Base-by-base conservation (phyloP, 1,140 invertebrate genomes). In the Hermatobates lingyangjiaoensis region DNA sequence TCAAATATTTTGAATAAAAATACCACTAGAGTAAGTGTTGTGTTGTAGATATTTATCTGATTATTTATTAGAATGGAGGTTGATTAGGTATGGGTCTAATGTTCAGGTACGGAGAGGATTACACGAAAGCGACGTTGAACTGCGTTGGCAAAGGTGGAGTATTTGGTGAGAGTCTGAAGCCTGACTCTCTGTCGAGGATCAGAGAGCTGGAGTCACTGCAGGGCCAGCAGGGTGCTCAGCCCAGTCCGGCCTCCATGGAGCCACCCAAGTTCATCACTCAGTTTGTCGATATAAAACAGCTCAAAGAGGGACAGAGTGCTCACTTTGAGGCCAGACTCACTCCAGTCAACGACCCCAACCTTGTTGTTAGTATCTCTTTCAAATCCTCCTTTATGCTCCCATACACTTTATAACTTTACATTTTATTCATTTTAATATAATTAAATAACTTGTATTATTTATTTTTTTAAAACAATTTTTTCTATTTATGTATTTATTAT, bases 301-400 rank as follows among this genome's bases (percentile, higher is more conserved):
- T 94, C 46, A 80, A 85, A 45, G 92, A 96, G 70, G 89, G 90
- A 21, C 87, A 93, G 66, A 87, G 86, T 60, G 88, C 87, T 58
- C 90, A 95, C 69, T 91, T 96, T 62, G 91, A 95, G 67, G 88
- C 84, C 1, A 72, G 85, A 62, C 70, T 96, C 25, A 87, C 84
- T 21, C 92, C 92, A 12, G 77, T 91, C 1, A 85, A 81, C 51
- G 92, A 95, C 72, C 90, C 92, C 20, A 85, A 92, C 59, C 72
- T 96, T 50, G 82, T 59, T 42, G 69, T 68, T 54, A 55, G 59
- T 57, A 23, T 50, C 4, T 27, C 7, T 15, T 34, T 34, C 15
- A 7, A 34, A 34, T 7, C 7, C 15, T 7, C 15, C 15, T 34
- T 34, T 34, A 34, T n/a, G n/a, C n/a, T n/a, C n/a, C n/a, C n/a